Evolutionary conservation across 2,797 vertebrate species (phyloP).

Genomic region (Sciurus carolinensis): DNA sequence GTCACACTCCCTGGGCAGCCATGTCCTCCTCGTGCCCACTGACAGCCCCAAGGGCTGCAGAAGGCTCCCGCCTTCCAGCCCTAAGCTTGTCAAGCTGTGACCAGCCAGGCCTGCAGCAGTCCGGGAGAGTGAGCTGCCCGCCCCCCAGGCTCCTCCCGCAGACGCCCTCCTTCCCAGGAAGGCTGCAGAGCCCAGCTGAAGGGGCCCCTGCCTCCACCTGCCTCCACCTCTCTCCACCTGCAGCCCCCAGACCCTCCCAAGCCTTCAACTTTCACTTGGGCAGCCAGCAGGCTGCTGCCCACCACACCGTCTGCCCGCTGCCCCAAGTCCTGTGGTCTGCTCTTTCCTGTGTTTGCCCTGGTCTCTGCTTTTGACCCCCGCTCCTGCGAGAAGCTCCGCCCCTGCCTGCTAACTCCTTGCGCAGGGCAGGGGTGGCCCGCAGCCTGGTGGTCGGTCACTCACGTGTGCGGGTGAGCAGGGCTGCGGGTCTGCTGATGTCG

Average conservation of each 20-base stretch:
- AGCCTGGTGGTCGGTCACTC: constrained; percentile 82
- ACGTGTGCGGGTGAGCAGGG: constrained; percentile 96
- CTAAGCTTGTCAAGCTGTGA: not conserved
- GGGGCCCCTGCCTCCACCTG: not conserved
- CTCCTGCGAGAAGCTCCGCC: no score
- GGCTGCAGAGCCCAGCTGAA: not conserved
- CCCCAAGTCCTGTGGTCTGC: no score
- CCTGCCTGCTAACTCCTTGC: not conserved
- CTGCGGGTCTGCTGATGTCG: constrained; percentile 95
- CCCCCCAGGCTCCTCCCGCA: not conserved
- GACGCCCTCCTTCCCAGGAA: not conserved
- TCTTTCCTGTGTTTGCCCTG: no score
- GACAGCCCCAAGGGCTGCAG: no score
- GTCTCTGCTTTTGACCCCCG: no score
- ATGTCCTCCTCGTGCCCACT: no score
- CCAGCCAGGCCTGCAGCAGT: no score
- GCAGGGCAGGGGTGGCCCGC: not conserved
- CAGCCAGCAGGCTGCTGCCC: no score
- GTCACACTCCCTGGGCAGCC: no score
- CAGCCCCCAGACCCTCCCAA: not conserved
- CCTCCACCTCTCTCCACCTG: no score
- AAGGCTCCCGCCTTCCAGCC: not conserved
- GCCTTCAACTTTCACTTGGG: not conserved
- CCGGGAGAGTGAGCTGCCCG: not conserved
- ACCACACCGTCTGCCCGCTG: no score